Percentiles rank a stretch among this genome's conserved stretches.
phyloP scores from a whole-genome alignment of 1,140 invertebrate species.

The Apolygus lucorum region DNA sequence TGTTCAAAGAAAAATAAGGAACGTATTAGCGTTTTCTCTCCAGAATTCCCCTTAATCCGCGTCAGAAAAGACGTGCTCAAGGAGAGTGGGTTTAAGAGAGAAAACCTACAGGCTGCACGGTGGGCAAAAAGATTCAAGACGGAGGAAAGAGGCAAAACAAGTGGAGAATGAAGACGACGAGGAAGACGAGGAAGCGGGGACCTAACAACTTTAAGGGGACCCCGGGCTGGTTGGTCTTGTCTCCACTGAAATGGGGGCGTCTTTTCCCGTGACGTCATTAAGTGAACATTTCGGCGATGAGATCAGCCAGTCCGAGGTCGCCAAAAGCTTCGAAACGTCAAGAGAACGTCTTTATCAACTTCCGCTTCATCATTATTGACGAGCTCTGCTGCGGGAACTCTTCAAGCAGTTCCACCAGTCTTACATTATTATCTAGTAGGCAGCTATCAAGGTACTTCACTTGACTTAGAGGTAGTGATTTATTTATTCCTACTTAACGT shows the following conservation, averaged over 20 bases:
- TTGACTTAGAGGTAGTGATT: too few relatives aligned
- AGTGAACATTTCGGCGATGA: constrained; percentile 55
- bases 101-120: constrained; percentile 3
- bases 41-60: not conserved
- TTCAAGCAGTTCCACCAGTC: too few relatives aligned
- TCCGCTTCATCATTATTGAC: not conserved
- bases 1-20: too few relatives aligned
- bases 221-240: constrained; percentile 55
- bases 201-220: constrained; percentile 34
- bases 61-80: not conserved
- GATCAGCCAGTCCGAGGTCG: constrained; percentile 49
- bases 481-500: too few relatives aligned
- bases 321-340: not conserved
- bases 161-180: constrained; percentile 2
- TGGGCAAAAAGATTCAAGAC: too few relatives aligned
- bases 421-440: too few relatives aligned
- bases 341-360: not conserved
- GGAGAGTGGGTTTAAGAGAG: constrained; percentile 13
- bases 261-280: constrained; percentile 32
- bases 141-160: constrained; percentile 20
- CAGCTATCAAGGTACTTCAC: too few relatives aligned
- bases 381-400: too few relatives aligned
- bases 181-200: not conserved
- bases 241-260: constrained; percentile 43
- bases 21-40: not conserved